Percentiles rank a stretch among this genome's conserved stretches.
Conservation (phyloP, 2,888 invertebrate species). For the Linnaemya tessellans region DNA sequence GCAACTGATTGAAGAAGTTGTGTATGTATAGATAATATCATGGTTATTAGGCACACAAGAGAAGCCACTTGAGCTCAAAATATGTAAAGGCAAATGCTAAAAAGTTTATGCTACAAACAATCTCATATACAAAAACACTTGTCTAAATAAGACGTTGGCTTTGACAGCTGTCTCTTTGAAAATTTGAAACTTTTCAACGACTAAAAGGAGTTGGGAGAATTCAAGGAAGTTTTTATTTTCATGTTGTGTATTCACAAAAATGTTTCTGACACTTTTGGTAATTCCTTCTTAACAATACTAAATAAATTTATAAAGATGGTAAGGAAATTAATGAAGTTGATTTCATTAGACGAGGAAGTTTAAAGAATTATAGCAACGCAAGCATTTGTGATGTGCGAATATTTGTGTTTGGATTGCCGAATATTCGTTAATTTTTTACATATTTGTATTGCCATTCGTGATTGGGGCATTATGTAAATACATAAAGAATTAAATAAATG, state of each 20-base stretch:
- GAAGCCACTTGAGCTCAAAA: constrained; percentile 8
- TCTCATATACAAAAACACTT: neutral
- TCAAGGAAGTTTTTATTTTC: neutral
- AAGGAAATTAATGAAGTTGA: neutral
- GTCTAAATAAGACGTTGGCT: neutral
- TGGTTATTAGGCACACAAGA: neutral
- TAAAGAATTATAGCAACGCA: too few relatives aligned
- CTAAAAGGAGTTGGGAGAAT: neutral
- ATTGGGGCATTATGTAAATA: too few relatives aligned
- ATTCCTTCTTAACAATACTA: neutral
- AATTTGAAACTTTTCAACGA: neutral
- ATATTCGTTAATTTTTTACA: too few relatives aligned
- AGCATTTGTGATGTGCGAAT: too few relatives aligned
- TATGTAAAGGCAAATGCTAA: neutral
- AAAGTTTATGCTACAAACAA: neutral
- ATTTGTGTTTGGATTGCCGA: too few relatives aligned
- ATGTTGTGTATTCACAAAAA: neutral
- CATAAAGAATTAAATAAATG: too few relatives aligned
- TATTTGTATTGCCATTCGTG: too few relatives aligned
- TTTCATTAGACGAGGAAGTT: too few relatives aligned
- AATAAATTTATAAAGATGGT: neutral
- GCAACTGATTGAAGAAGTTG: neutral
- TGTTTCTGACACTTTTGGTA: neutral
- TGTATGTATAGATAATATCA: neutral
- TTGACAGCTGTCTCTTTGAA: neutral